Base-by-base conservation (phyloP, 2,797 vertebrate genomes). In the Vireo griseus region DNA sequence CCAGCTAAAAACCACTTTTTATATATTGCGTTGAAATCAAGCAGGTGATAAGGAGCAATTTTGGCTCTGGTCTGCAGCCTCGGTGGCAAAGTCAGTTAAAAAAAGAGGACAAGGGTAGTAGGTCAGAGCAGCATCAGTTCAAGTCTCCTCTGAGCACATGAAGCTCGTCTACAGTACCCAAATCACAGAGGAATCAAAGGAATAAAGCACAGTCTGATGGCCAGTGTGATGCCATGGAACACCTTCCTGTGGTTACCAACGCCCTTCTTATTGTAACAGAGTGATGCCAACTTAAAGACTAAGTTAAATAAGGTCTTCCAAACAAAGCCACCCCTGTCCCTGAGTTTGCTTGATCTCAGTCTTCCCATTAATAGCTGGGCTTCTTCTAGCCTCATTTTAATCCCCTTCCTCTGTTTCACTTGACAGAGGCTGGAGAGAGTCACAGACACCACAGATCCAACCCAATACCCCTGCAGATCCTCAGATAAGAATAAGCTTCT, bases 391-490 rank as follows among this genome's bases (percentile, higher is more conserved):
- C 40, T 82, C 35, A 9, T 75, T 86, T 80, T 58, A 69, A 79
- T 73, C 33, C 51, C n/a, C 63, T 45, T 81, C 51, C 81, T 74
- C 80, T 65, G 40, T 31, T 81, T 91, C 66, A 8, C 48, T 91
- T 91, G 94, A 95, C 91, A 96, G 73, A 91, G 21, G 54, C 95
- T 96, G 95, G 85, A 92, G 33, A 97, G 66, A 92, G 82, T 96
- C 95, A 94, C 58, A 75, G 82, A 92, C 95, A 94, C 95, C 89
- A 42, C 16, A 84, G 58, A 50, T 52, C 57, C 54, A 50, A 14
- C n/a, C 44, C 59, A 50, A 21, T 22, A 50, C 6, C 61, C 24
- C 55, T 57, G 50, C 57, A 92, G 74, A 94, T 54, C 68, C 68
- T 50, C 22, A 0, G 67, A 92, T 90, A 95, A 93, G 69, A 72